Conservation (phyloP, 2,888 invertebrate genomes). For the Yponomeuta sedellus region DNA sequence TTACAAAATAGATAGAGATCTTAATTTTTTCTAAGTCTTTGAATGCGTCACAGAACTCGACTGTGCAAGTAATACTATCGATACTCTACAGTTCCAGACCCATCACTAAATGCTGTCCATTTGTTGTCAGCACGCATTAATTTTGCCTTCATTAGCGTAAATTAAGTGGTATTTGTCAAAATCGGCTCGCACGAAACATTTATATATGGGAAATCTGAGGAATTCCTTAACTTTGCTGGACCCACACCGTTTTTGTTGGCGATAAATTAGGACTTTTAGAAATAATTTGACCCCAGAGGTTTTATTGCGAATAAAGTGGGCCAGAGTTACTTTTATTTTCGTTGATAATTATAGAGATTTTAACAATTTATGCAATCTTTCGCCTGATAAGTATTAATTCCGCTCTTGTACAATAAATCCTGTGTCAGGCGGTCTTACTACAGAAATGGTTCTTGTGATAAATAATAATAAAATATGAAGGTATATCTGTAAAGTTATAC, state of each 20-base stretch:
- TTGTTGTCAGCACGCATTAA: conserved; percentile 58
- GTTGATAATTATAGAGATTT: too few species aligned
- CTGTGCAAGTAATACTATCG: background rate
- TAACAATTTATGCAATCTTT: too few species aligned
- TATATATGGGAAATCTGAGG: conserved; percentile 28
- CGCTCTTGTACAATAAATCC: too few species aligned
- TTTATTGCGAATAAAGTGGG: conserved; percentile 39
- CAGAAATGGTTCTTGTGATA: too few species aligned
- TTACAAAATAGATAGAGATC: too few species aligned
- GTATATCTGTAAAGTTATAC: too few species aligned
- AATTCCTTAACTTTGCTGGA: conserved; percentile 49
- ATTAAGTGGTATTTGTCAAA: conserved; percentile 75
- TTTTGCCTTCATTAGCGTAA: conserved; percentile 70
- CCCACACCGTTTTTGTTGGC: conserved; percentile 29
- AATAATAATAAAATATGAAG: too few species aligned
- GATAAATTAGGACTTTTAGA: conserved; percentile 25
- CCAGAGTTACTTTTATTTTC: conserved; percentile 38
- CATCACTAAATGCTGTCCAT: conserved; percentile 46
- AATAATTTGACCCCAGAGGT: conserved; percentile 33
- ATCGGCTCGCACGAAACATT: conserved; percentile 46
- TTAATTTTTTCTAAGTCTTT: too few species aligned
- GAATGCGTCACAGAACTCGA: background rate
- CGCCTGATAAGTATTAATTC: too few species aligned
- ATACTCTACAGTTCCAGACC: background rate
- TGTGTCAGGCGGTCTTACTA: too few species aligned